phyloP scores from a whole-genome alignment of 2,113 vertebrate genomes.

The Elephantulus edwardii region DNA sequence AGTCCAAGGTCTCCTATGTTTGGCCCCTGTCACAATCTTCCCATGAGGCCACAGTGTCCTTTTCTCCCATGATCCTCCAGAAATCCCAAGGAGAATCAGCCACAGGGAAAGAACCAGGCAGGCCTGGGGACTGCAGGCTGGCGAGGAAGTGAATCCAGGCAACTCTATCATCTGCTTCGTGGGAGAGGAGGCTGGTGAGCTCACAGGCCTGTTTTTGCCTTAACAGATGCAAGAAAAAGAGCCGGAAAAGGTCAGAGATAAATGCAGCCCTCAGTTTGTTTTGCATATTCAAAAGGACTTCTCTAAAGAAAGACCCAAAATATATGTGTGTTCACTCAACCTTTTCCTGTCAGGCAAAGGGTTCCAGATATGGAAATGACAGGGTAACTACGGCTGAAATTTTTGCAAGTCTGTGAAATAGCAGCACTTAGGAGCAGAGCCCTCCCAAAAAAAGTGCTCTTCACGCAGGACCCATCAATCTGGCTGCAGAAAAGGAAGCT shows the following conservation, averaged over 20 bases:
- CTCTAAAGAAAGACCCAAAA: constrained; percentile 79
- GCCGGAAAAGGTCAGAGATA: constrained; percentile 84
- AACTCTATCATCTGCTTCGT: constrained; percentile 74
- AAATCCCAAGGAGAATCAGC: constrained; percentile 59
- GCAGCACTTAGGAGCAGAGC: background rate
- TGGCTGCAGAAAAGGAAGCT: constrained; percentile 77
- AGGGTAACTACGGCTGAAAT: constrained; percentile 50
- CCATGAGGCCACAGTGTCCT: constrained; percentile 3
- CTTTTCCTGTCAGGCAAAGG: constrained; percentile 76
- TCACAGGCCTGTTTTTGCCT: constrained; percentile 73
- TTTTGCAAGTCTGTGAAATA: constrained; percentile 70
- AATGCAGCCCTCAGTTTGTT: constrained; percentile 79
- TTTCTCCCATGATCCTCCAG: constrained; percentile 17
- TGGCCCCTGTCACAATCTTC: background rate
- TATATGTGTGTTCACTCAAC: constrained; percentile 79
- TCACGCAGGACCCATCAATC: constrained; percentile 71
- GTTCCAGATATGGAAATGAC: constrained; percentile 74
- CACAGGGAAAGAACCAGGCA: constrained; percentile 60
- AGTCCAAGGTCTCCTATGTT: background rate
- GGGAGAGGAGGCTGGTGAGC: constrained; percentile 76
- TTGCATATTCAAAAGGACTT: constrained; percentile 75
- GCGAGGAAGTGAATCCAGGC: constrained; percentile 74
- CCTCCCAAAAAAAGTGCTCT: constrained; percentile 56
- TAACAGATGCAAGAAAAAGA: constrained; percentile 81
- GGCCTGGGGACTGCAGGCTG: constrained; percentile 45